Evolutionary conservation across 2,888 invertebrate genomes (phyloP), one percentile per base, ranked within the genome.

Genomic region (Mongoloraphidia duomilia): DNA sequence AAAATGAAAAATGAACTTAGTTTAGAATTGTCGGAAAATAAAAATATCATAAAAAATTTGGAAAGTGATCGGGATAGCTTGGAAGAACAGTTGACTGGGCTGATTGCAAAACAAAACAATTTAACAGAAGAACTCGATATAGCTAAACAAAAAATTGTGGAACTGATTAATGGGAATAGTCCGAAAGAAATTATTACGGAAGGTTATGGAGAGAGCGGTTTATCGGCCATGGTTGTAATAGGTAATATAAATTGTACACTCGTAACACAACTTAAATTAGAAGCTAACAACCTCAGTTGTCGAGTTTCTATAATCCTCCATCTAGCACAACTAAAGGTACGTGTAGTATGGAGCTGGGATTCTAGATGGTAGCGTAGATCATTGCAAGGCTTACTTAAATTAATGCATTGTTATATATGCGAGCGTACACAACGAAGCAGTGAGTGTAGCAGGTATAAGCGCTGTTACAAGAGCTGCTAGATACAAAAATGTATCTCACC

Each of bases 51-150:
- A 54, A 39, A 70, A 58, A 63, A 61, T 9, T 65, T 70, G 50
- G 69, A 72, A 55, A 62, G 61, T 43, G 71, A 74, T 54, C 61
- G 65, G 11, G 61, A 64, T 55, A 57, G 68, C 5, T 65, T 84
- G 13, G 80, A 81, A 44, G 65, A 70, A 0, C 78, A 82, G 52
- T 60, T 84, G 34, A 74, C 79, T 5, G 70, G 75, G 9, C 73
- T 82, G 5, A 67, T 78, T 56, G 69, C 73, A 50, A 74, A 74
- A 57, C 74, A 79, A 41, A 73, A 76, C 0, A 73, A 75, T 41
- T 62, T 80, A 35, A 73, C 76, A 57, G 58, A 61, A 34, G 73
- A 75, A 54, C 56, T 75, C 49, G 59, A 63, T 39, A 61, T 65
- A 2, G 62, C 74, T 1, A 64, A 66, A 34, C 51, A 70, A 66